phyloP scores from a whole-genome alignment of 2,888 invertebrate species.

The Actias luna region DNA sequence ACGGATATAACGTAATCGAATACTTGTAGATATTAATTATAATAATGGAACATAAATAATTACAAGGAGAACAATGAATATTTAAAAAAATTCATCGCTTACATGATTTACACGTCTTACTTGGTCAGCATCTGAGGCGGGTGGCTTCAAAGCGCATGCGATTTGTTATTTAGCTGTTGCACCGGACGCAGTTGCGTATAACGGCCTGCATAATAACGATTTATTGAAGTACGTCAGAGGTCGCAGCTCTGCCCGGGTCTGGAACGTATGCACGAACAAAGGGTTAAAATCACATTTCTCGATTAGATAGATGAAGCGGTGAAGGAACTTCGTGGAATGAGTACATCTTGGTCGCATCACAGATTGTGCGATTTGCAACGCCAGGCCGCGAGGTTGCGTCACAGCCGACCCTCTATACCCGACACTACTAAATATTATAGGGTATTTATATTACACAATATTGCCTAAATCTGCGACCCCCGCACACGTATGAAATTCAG shows the following conservation, averaged over 20 bases:
- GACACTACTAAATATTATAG: slow-evolving; percentile 60
- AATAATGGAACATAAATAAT: background rate
- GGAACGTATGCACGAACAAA: background rate
- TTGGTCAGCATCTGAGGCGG: background rate
- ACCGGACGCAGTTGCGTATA: background rate
- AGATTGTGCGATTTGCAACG: slow-evolving; percentile 65
- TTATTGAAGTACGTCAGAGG: background rate
- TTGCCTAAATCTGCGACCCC: background rate
- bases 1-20: background rate
- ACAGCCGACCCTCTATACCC: slow-evolving; percentile 68
- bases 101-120: background rate
- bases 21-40: background rate
- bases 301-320: slow-evolving; percentile 63
- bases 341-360: slow-evolving; percentile 76
- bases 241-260: background rate
- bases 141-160: background rate
- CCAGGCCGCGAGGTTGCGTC: slow-evolving; percentile 61
- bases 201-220: slow-evolving; percentile 2
- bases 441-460: slow-evolving; percentile 33
- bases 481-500: slow-evolving; percentile 1
- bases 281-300: background rate
- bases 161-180: background rate
- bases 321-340: slow-evolving; percentile 69
- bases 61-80: background rate
- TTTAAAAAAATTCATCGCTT: background rate